A percentile compares a stretch with the other conserved stretches of the same genome.
phyloP scores from a whole-genome alignment of 2,888 invertebrate species.

The Cheilosia impressa region DNA sequence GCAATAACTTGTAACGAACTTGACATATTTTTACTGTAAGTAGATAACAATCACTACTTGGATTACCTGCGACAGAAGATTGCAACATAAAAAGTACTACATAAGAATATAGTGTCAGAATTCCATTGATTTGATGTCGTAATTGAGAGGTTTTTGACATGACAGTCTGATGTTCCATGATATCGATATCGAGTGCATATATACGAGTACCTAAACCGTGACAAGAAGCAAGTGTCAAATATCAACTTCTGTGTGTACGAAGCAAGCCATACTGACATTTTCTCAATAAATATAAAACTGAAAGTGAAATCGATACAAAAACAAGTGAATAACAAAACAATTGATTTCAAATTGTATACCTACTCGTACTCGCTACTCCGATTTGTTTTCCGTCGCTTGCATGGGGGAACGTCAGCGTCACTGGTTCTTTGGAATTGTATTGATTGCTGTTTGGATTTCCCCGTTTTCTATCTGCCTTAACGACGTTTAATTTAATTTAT shows the following conservation, averaged over 20 bases:
- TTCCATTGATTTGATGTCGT: not conserved
- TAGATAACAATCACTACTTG: no score
- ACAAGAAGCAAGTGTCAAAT: conserved; percentile 1
- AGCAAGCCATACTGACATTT: no score
- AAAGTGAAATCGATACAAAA: conserved; percentile 12
- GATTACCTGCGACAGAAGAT: no score
- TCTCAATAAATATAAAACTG: conserved; percentile 6
- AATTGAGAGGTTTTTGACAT: not conserved
- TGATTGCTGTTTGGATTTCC: conserved; percentile 22
- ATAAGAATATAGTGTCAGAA: not conserved
- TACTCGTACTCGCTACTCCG: no score
- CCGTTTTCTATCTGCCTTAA: no score
- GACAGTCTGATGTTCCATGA: not conserved
- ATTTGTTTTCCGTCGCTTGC: not conserved
- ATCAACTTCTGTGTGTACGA: not conserved
- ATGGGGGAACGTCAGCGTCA: not conserved
- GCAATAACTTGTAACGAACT: no score
- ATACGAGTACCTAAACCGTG: not conserved
- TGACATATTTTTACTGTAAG: no score
- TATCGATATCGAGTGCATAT: not conserved
- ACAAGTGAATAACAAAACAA: conserved; percentile 5
- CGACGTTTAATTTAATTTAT: conserved; percentile 30
- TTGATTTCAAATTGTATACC: conserved; percentile 21
- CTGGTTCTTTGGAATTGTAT: conserved; percentile 22
- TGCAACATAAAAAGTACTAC: no score